Evolutionary conservation across 2,797 vertebrate species (phyloP).

Genomic region (Hylomyscus alleni): DNA sequence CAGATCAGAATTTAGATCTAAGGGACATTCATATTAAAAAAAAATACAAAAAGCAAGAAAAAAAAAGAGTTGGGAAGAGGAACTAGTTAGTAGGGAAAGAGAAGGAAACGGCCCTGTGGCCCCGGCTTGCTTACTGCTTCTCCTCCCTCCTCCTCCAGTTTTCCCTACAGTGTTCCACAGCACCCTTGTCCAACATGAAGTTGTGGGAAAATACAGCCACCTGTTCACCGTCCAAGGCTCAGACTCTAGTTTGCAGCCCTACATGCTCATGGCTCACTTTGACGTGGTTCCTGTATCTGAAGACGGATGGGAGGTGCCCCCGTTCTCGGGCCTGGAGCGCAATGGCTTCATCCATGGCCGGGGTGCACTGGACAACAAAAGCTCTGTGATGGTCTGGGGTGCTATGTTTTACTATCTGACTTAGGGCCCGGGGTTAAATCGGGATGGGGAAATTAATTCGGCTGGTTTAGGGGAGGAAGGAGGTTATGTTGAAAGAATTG

Average conservation of each 20-base stretch:
- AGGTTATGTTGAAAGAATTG: conserved; percentile 29
- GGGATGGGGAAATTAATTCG: background rate
- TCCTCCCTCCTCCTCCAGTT: conserved; percentile 86
- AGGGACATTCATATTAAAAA: background rate
- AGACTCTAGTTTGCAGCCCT: conserved; percentile 91
- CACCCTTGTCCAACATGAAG: conserved; percentile 93
- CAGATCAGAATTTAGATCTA: conserved; percentile 20
- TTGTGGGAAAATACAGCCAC: conserved; percentile 94
- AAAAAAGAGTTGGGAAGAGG: background rate
- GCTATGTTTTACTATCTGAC: background rate
- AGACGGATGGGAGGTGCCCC: conserved; percentile 95
- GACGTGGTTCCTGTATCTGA: conserved; percentile 96
- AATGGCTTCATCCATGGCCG: conserved; percentile 96
- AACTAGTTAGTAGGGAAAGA: background rate
- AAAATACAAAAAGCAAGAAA: background rate
- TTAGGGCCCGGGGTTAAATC: background rate
- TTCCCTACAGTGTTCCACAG: conserved; percentile 96
- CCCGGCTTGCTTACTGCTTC: conserved; percentile 30
- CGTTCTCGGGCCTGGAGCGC: conserved; percentile 95
- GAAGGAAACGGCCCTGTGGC: background rate
- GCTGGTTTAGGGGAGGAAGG: background rate
- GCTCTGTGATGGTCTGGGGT: conserved; percentile 92
- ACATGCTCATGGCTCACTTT: conserved; percentile 96
- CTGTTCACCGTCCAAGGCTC: conserved; percentile 93
- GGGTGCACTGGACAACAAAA: conserved; percentile 96